A percentile compares a stretch with the other conserved stretches of the same genome.
Conservation (phyloP, 1,140 invertebrate genomes). For the Drosophila athabasca region DNA sequence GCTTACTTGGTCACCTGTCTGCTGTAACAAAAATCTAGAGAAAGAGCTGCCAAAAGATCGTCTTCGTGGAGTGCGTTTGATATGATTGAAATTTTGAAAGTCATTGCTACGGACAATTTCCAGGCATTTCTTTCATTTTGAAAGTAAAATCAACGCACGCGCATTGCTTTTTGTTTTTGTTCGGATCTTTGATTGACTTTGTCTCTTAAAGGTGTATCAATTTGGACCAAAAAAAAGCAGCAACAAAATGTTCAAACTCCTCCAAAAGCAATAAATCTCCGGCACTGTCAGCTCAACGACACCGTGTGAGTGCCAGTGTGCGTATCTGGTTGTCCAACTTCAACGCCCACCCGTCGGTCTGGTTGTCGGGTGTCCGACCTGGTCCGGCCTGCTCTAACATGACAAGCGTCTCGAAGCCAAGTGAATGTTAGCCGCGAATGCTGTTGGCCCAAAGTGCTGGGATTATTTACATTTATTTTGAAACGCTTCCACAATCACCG, state of each 20-base stretch:
- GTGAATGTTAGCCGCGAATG: constrained; percentile 32
- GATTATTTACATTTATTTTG: constrained; percentile 8
- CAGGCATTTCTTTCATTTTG: constrained; percentile 40
- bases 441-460: constrained; percentile 13
- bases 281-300: constrained; percentile 47
- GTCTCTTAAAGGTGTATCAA: constrained; percentile 35
- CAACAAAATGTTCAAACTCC: constrained; percentile 34
- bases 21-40: neutral
- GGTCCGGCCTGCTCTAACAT: constrained; percentile 25
- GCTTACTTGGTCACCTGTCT: no score
- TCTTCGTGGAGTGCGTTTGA: constrained; percentile 26
- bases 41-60: constrained; percentile 5
- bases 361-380: neutral
- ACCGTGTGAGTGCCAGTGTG: constrained; percentile 34
- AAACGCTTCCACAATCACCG: neutral
- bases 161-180: constrained; percentile 16
- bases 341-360: constrained; percentile 51
- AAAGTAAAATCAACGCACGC: constrained; percentile 51
- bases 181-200: constrained; percentile 45
- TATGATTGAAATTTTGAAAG: constrained; percentile 34
- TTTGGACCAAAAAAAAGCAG: constrained; percentile 39
- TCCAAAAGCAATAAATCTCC: constrained; percentile 47
- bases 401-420: constrained; percentile 40
- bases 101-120: constrained; percentile 29
- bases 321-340: constrained; percentile 52